phyloP scores from a whole-genome alignment of 2,888 invertebrate genomes.

The Norana najaformis region DNA sequence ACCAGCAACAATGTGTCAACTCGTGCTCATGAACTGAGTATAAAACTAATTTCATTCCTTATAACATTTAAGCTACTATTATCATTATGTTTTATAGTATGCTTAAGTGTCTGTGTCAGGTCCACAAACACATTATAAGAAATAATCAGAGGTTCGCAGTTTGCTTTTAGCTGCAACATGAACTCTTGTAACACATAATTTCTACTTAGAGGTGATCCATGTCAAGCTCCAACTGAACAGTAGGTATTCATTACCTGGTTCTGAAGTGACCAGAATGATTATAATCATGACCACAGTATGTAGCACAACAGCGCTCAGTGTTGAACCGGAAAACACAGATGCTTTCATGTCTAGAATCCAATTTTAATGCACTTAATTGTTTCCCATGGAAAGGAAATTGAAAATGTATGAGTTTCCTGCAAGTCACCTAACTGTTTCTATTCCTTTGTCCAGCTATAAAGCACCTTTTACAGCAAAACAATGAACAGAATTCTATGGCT shows the following conservation, averaged over 20 bases:
- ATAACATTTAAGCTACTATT: too few relatives aligned
- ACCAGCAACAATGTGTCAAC: background rate
- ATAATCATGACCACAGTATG: too few relatives aligned
- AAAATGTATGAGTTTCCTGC: background rate
- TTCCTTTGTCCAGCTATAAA: background rate
- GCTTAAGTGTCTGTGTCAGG: background rate
- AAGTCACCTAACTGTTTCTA: background rate
- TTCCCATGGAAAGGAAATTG: background rate
- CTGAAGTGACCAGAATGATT: too few relatives aligned
- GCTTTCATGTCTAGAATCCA: background rate
- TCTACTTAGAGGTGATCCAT: background rate
- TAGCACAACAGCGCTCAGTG: too few relatives aligned
- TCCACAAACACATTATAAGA: background rate
- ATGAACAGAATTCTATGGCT: too few relatives aligned
- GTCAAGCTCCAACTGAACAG: background rate
- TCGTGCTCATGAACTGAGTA: background rate
- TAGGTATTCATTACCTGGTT: too few relatives aligned
- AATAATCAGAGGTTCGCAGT: background rate
- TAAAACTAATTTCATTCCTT: background rate
- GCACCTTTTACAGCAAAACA: background rate
- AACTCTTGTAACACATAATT: background rate
- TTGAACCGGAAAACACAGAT: background rate
- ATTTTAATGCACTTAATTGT: background rate
- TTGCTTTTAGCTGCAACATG: too few relatives aligned
- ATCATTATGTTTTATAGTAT: background rate